These are phyloP conservation scores for Gallinago paraguaiae DNA, from an alignment of 2,113 vertebrate species.

Conservation along the genomic window DNA sequence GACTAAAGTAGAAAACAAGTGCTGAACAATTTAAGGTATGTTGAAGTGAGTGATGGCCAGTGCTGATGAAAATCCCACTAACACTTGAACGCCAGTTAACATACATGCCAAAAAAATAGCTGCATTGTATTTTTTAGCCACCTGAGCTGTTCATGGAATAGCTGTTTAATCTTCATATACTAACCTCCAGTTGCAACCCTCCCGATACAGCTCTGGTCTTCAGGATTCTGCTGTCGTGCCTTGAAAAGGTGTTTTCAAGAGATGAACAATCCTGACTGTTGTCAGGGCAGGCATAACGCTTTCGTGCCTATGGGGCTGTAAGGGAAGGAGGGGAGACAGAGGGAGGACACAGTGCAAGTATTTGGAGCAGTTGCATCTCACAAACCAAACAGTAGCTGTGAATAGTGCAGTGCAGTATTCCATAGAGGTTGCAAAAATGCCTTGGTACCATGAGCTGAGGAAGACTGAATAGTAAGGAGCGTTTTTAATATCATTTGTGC, in stretches of 20 bases:
- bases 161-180: neutral
- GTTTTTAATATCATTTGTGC: neutral
- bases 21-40: neutral
- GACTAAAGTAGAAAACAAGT: neutral
- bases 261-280: neutral
- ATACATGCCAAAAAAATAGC: neutral
- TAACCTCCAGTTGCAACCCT: neutral
- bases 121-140: neutral
- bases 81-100: rapidly evolving
- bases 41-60: neutral
- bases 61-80: neutral
- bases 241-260: neutral
- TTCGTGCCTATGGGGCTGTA: neutral
- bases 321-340: neutral
- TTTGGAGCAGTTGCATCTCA: neutral
- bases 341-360: neutral
- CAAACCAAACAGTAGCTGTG: neutral
- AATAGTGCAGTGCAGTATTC: neutral
- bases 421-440: neutral
- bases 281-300: neutral
- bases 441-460: neutral
- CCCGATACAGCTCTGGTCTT: neutral
- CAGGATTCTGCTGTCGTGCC: neutral
- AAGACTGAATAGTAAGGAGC: neutral
- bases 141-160: neutral